Evolutionary conservation across 1,140 invertebrate species (phyloP).

Genomic region (Magallana angulata): DNA sequence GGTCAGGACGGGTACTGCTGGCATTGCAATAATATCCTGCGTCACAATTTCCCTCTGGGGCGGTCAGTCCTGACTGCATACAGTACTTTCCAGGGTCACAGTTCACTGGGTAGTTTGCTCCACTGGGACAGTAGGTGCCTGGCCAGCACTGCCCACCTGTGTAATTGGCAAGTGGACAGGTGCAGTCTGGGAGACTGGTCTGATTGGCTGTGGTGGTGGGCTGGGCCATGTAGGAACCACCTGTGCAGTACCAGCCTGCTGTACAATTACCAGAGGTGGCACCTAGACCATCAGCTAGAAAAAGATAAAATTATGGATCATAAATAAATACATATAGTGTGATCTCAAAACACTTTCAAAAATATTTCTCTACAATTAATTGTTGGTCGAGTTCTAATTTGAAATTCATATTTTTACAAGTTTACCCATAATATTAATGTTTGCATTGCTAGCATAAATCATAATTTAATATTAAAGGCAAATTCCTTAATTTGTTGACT

Average conservation of each 20-base stretch:
- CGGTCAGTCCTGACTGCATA: slow-evolving; percentile 65
- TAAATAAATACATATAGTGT: not conserved
- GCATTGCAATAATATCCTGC: slow-evolving; percentile 73
- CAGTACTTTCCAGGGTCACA: slow-evolving; percentile 74
- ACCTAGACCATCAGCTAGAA: slow-evolving; percentile 72
- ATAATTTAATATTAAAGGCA: no score
- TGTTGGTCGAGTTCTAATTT: not conserved
- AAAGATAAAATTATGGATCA: slow-evolving; percentile 26
- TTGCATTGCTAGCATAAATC: no score
- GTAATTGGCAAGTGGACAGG: slow-evolving; percentile 73
- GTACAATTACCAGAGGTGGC: slow-evolving; percentile 72
- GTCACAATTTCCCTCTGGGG: slow-evolving; percentile 72
- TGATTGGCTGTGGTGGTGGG: slow-evolving; percentile 65
- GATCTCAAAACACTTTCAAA: not conserved
- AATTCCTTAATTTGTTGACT: no score
- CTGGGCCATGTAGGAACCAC: slow-evolving; percentile 68
- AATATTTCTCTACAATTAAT: not conserved
- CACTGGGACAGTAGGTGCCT: slow-evolving; percentile 75
- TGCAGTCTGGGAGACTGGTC: slow-evolving; percentile 68
- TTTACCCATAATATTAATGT: no score
- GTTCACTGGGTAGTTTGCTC: slow-evolving; percentile 67
- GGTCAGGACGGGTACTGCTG: slow-evolving; percentile 68
- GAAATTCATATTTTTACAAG: not conserved
- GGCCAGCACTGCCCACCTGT: slow-evolving; percentile 77
- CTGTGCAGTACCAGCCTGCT: slow-evolving; percentile 76